Base-by-base conservation (phyloP, 1,140 invertebrate species). In the Carcinoscorpius rotundicauda region DNA sequence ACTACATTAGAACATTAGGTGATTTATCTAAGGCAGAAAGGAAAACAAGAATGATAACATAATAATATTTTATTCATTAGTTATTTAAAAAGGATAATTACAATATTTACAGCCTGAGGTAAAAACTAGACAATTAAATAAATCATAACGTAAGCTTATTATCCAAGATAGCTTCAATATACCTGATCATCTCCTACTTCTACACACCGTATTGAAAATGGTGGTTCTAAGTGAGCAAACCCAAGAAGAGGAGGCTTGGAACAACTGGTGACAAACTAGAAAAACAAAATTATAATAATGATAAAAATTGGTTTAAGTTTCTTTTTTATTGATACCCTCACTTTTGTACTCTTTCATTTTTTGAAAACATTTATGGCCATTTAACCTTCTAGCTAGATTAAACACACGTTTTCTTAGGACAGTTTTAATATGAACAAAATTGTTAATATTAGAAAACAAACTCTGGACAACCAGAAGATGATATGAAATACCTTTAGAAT, bases 121-220 rank as follows among this genome's bases (percentile, higher is more conserved):
- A 59, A 9, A 55, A 55, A 55, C n/a, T n/a, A 8, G n/a, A n/a
- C 53, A 55, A 55, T n/a, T 8, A 55, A 55, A 55, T 8, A n/a
- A 8, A 55, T 8, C 53, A 55, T 8, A 55, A 55, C 6, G 6
- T 55, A 55, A 55, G 29, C 29, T 29, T 29, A 29, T 29, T 29
- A 29, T 29, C 29, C 2, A 29, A 29, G 29, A 29, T 29, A n/a
- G n/a, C n/a, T n/a, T n/a, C 53, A 55, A 6, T 55, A 53, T 65
- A 68, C 81, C 81, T 98, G 94, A 75, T 99, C 96, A 76, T 99
- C 96, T 49, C 91, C 89, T 60, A 98, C 95, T 84, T 99, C 96
- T 4, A 99, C 94, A 80, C 97, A 99, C 66, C 97, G 86, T 73
- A 99, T 98, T 0, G 96, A 98, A 81, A 99, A 99, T 9, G 94